A percentile compares a stretch with the other conserved stretches of the same genome.
Conservation (phyloP, 2,888 invertebrate genomes). For the Drosophila leonis region DNA sequence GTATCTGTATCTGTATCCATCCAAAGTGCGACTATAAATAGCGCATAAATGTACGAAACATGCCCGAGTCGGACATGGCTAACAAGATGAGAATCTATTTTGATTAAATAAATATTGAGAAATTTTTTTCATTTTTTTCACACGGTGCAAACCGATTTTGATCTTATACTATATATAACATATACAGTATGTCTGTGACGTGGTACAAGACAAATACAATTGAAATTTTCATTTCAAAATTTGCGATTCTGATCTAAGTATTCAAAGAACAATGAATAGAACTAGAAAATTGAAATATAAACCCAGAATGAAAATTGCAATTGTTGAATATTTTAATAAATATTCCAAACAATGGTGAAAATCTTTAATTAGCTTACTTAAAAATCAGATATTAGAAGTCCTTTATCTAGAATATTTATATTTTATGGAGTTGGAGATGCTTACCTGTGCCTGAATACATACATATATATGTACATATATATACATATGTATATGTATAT, state of each 20-base stretch:
- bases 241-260: no score
- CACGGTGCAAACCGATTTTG: slow-evolving; percentile 5
- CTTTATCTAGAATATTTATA: no score
- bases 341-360: no score
- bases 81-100: slow-evolving; percentile 75
- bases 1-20: slow-evolving; percentile 61
- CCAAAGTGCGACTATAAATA: slow-evolving; percentile 67
- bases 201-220: neutral
- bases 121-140: slow-evolving; percentile 48
- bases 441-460: no score
- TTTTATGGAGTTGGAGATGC: no score
- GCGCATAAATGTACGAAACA: slow-evolving; percentile 56
- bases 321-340: no score
- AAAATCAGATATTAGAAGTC: no score
- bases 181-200: neutral
- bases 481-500: no score
- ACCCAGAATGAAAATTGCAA: neutral
- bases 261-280: neutral
- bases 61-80: slow-evolving; percentile 51
- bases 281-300: neutral
- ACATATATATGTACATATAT: no score
- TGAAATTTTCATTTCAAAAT: neutral
- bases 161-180: slow-evolving; percentile 1
- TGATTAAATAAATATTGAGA: slow-evolving; percentile 75
- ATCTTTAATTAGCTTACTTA: no score